Base-by-base conservation (phyloP, 2,888 invertebrate species). In the Sisyra nigra region DNA sequence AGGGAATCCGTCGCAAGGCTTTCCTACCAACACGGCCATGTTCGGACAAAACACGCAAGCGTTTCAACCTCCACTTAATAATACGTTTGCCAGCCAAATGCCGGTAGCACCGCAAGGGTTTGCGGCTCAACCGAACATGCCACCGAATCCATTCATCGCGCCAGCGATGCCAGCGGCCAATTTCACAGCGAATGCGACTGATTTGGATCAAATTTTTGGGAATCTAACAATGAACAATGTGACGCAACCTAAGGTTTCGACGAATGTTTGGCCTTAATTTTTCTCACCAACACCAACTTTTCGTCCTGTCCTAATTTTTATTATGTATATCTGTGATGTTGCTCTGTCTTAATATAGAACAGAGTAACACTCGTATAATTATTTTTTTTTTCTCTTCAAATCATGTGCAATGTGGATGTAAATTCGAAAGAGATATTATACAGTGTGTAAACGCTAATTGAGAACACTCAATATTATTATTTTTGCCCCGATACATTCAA, bases 131-230 rank as follows among this genome's bases (percentile, higher is more conserved):
- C n/a, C 9, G 24, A 24, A 35, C 17, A 29, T 39, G 6, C 45
- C 49, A 32, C 51, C 58, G 3, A 60, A 60, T 52, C 58, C 61
- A 2, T 60, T 61, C 44, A 59, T 57, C 47, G 50, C 47, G 11
- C 55, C 52, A n/a, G n/a, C n/a, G 46, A 57, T 56, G 48, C 43
- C 35, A 29, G 14, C 35, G 15, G 36, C 18, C 18, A 38, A 37
- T 24, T 24, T 32, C 32, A 37, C 40, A 7, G 18, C 34, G 8
- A 14, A 15, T 10, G 50, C 49, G 2, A 41, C 38, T 39, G 50
- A 48, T 44, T 46, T 70, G 47, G 65, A 64, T 34, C 69, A 69
- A 52, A 69, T 69, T 54, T 68, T 70, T 58, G 59, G 64, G 13
- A 67, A 66, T 54, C 57, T 70, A 54, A 61, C 65, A 41, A 52